These are phyloP conservation scores for Ancistrus triradiatus DNA, from an alignment of 2,113 vertebrate species.

Conservation along the genomic window DNA sequence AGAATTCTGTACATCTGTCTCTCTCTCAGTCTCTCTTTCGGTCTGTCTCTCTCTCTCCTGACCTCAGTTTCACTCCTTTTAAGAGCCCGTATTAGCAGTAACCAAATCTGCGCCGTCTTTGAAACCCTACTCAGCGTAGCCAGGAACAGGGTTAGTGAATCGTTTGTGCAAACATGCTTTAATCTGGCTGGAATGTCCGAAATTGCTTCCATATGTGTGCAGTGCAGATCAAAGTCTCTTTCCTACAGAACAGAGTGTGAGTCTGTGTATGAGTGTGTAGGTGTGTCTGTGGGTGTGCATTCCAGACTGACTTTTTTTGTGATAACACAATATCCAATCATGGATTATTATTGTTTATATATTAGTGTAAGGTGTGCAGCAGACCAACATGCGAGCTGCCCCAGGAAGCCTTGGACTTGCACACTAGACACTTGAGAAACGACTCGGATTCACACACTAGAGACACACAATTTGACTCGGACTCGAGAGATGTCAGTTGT, in stretches of 20 bases:
- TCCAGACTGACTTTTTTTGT: no score
- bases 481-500: no score
- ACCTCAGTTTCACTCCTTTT: constrained; percentile 80
- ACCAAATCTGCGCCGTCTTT: constrained; percentile 75
- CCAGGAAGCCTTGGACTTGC: no score
- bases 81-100: constrained; percentile 69
- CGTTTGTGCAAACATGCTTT: constrained; percentile 76
- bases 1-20: neutral
- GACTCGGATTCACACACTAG: no score
- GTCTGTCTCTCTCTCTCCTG: constrained; percentile 38
- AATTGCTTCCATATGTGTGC: constrained; percentile 84
- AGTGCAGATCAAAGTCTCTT: constrained; percentile 68
- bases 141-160: constrained; percentile 70
- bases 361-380: no score
- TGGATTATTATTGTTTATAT: no score
- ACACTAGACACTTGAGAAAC: no score
- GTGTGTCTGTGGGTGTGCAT: no score
- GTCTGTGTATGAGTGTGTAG: neutral
- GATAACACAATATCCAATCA: no score
- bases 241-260: neutral
- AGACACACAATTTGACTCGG: no score
- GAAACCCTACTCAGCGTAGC: constrained; percentile 79
- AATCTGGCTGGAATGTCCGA: constrained; percentile 79
- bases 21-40: neutral
- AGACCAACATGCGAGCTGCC: no score